A percentile compares a stretch with the other conserved stretches of the same genome.
Conservation (phyloP, 2,797 vertebrate species). For the Pyrrhura leucotis region DNA sequence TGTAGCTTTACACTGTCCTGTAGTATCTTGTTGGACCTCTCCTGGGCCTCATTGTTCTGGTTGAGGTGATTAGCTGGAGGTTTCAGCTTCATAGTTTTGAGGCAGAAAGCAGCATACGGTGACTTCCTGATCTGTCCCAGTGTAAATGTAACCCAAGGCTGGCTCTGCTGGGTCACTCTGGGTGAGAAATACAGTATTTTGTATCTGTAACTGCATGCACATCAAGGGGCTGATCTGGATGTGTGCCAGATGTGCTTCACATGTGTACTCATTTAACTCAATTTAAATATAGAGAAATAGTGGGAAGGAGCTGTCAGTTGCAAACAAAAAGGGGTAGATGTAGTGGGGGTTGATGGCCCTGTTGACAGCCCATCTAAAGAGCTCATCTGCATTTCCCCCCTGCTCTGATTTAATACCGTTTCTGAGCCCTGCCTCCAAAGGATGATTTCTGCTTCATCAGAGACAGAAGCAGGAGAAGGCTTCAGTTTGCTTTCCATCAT, state of each 20-base stretch:
- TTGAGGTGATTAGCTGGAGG: not conserved
- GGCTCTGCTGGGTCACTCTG: not conserved
- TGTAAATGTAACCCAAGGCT: not conserved
- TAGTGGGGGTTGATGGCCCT: not conserved
- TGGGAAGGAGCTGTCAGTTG: not conserved
- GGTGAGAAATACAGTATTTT: not conserved
- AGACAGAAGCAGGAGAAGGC: not conserved
- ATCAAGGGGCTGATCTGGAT: not conserved
- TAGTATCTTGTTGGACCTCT: not conserved
- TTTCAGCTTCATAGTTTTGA: fast-evolving
- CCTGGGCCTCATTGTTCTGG: not conserved
- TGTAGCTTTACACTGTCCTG: not conserved
- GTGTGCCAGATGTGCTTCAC: not conserved
- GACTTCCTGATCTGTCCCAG: not conserved
- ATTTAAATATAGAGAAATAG: not conserved
- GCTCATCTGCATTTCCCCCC: not conserved
- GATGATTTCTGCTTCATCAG: not conserved
- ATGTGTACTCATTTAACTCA: not conserved
- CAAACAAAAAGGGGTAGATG: not conserved
- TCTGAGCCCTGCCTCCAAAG: not conserved
- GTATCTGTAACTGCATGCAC: not conserved
- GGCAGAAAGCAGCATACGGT: not conserved
- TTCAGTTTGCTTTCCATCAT: not conserved
- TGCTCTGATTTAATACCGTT: not conserved
- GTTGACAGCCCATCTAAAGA: not conserved